phyloP scores from a whole-genome alignment of 2,888 invertebrate species.

The Megamerina dolium region DNA sequence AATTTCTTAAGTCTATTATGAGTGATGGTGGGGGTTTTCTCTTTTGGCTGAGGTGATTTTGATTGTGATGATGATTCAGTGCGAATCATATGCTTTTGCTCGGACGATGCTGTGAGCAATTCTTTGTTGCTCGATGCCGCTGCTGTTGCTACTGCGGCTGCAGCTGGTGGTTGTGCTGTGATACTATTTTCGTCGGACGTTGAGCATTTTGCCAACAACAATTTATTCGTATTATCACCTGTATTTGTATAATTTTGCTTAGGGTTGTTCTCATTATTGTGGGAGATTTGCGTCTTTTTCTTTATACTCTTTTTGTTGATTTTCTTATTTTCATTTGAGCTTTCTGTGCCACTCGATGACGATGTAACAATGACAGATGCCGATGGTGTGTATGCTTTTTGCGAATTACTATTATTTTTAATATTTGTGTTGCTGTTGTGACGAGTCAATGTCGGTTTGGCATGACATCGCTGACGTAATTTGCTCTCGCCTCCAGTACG shows the following conservation, averaged over 20 bases:
- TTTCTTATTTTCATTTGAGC: slow-evolving; percentile 31
- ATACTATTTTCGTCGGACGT: slow-evolving; percentile 31
- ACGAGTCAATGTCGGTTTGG: slow-evolving; percentile 49
- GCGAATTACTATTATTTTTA: slow-evolving; percentile 20
- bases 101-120: slow-evolving; percentile 11
- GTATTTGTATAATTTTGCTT: slow-evolving; percentile 19
- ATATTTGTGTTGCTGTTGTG: slow-evolving; percentile 31
- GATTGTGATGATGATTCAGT: slow-evolving; percentile 20
- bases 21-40: slow-evolving; percentile 38
- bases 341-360: slow-evolving; percentile 42
- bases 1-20: slow-evolving; percentile 67
- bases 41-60: slow-evolving; percentile 8
- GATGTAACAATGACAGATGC: slow-evolving; percentile 24
- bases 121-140: too few relatives aligned
- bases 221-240: slow-evolving; percentile 23
- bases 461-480: slow-evolving; percentile 31
- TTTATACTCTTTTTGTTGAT: slow-evolving; percentile 31
- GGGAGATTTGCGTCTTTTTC: slow-evolving; percentile 28
- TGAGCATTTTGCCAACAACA: slow-evolving; percentile 17
- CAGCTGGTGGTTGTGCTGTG: slow-evolving; percentile 26
- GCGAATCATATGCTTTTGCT: slow-evolving; percentile 3
- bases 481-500: slow-evolving; percentile 49
- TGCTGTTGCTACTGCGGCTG: slow-evolving; percentile 9
- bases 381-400: slow-evolving; percentile 43
- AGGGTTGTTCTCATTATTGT: slow-evolving; percentile 21